Conservation (phyloP, 1,140 invertebrate species). For the Leguminivora glycinivorella region DNA sequence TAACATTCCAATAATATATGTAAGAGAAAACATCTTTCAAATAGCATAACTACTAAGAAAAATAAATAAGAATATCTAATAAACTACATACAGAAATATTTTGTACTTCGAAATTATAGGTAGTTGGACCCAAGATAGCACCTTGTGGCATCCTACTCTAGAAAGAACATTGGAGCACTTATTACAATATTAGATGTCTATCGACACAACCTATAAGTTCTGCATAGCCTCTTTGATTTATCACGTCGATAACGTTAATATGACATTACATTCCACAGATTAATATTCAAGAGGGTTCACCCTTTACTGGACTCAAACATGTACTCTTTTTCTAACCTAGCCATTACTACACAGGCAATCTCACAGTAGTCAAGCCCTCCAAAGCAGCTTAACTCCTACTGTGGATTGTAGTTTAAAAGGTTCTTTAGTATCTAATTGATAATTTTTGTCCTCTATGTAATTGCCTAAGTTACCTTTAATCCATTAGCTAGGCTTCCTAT, state of each 20-base stretch:
- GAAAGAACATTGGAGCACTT: constrained; percentile 32
- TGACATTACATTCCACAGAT: neutral
- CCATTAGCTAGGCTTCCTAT: neutral
- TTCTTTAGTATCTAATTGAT: neutral
- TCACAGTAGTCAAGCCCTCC: neutral
- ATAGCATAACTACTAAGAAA: constrained; percentile 10
- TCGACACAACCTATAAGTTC: neutral
- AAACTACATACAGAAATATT: constrained; percentile 17
- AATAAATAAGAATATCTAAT: constrained; percentile 3
- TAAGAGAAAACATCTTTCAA: constrained; percentile 9
- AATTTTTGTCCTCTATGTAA: neutral
- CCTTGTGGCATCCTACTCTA: constrained; percentile 30
- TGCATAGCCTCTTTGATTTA: constrained; percentile 6
- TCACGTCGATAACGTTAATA: neutral
- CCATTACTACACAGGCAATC: neutral
- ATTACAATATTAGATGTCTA: constrained; percentile 27
- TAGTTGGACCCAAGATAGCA: constrained; percentile 25
- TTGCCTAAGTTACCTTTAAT: neutral
- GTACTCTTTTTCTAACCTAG: neutral
- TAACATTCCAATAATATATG: constrained; percentile 27
- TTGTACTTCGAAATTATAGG: constrained; percentile 21
- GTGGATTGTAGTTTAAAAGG: too few species aligned
- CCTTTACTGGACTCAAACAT: neutral
- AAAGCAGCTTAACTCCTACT: too few species aligned
- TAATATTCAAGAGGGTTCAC: neutral